These are phyloP conservation scores for Achroia grisella DNA, from an alignment of 1,140 invertebrate genomes.

Conservation along the genomic window DNA sequence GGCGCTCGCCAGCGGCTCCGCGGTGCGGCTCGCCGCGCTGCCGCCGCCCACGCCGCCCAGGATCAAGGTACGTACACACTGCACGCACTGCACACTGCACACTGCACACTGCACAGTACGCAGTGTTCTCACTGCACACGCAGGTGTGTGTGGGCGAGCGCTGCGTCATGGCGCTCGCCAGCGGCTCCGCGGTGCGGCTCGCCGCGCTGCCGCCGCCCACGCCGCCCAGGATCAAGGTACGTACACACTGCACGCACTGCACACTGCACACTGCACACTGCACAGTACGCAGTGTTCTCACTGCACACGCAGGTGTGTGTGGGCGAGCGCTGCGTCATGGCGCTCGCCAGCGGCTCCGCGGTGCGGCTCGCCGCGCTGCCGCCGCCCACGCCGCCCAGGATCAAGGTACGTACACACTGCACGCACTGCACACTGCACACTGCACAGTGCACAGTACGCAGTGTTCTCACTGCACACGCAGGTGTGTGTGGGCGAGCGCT, in stretches of 20 bases:
- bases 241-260: too few relatives aligned
- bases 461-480: slow-evolving; percentile 76
- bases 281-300: too few relatives aligned
- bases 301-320: too few relatives aligned
- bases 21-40: slow-evolving; percentile 81
- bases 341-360: slow-evolving; percentile 85
- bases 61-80: slow-evolving; percentile 27
- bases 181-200: slow-evolving; percentile 71
- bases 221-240: slow-evolving; percentile 27
- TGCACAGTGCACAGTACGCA: too few relatives aligned
- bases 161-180: slow-evolving; percentile 88
- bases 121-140: slow-evolving; percentile 70
- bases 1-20: slow-evolving; percentile 91
- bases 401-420: too few relatives aligned
- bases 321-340: slow-evolving; percentile 87
- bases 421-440: too few relatives aligned
- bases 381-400: too few relatives aligned
- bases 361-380: too few relatives aligned
- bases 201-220: slow-evolving; percentile 18
- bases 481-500: slow-evolving; percentile 87
- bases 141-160: slow-evolving; percentile 90
- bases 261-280: too few relatives aligned
- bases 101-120: too few relatives aligned
- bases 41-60: slow-evolving; percentile 72
- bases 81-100: neutral